Evolutionary conservation across 2,797 vertebrate genomes (phyloP).

Genomic region (Gallinago stenura): DNA sequence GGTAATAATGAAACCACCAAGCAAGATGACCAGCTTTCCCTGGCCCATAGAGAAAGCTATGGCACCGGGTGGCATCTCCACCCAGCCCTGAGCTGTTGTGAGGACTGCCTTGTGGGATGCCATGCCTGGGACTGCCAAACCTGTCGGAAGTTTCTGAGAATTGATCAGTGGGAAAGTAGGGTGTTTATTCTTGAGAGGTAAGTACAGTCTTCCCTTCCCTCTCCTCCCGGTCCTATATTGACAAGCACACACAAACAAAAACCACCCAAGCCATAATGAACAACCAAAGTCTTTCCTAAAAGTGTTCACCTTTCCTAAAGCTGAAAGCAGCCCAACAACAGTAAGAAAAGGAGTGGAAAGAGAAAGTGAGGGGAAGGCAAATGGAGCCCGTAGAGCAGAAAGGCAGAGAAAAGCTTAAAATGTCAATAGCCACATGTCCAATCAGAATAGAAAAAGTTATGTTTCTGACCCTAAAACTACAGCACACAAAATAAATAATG

Average conservation of each 20-base stretch:
- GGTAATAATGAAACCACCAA: fast-evolving
- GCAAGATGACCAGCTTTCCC: fast-evolving
- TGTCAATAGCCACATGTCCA: background rate
- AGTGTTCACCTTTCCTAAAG: background rate
- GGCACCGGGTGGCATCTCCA: fast-evolving
- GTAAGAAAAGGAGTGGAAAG: background rate
- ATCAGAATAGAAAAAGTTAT: background rate
- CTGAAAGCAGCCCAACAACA: background rate
- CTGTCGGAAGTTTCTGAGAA: background rate
- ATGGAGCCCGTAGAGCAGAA: background rate
- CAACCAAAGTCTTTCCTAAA: background rate
- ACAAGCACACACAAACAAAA: background rate
- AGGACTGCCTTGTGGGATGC: background rate
- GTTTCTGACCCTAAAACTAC: background rate
- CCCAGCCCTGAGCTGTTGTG: fast-evolving
- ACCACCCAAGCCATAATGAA: background rate
- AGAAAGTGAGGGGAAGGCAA: background rate
- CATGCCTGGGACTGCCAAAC: fast-evolving
- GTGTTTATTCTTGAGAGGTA: background rate
- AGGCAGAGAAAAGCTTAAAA: background rate
- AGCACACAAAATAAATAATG: background rate
- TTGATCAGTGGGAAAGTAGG: fast-evolving
- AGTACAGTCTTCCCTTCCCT: background rate
- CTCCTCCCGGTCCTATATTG: background rate
- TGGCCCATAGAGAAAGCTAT: fast-evolving